A percentile compares a stretch with the other conserved stretches of the same genome.
phyloP scores from a whole-genome alignment of 2,888 invertebrate species.

The Drosophila bunnanda region DNA sequence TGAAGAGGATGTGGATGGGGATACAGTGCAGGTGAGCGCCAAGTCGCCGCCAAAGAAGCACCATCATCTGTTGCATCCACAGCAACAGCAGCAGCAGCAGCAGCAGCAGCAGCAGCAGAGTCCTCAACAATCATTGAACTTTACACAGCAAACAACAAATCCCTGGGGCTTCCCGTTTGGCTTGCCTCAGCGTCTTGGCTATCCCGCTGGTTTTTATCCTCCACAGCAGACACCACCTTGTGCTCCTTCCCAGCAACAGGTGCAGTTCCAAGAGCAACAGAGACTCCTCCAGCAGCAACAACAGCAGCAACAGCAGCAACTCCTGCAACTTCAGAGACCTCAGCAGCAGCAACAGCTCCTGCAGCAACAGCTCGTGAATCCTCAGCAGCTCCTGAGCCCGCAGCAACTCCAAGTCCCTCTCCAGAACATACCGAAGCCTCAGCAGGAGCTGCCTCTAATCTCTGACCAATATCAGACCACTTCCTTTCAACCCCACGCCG shows the following conservation, averaged over 20 bases:
- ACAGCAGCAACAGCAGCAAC: slow-evolving; percentile 33
- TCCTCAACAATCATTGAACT: slow-evolving; percentile 24
- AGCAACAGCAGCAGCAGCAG: slow-evolving; percentile 58
- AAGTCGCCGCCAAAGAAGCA: slow-evolving; percentile 61
- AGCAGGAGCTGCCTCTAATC: slow-evolving; percentile 60
- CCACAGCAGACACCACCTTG: slow-evolving; percentile 11
- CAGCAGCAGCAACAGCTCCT: slow-evolving; percentile 11
- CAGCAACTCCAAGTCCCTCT: slow-evolving; percentile 22
- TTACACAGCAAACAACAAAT: slow-evolving; percentile 39
- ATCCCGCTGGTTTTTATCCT: slow-evolving; percentile 30
- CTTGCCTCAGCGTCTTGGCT: slow-evolving; percentile 20
- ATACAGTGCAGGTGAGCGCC: slow-evolving; percentile 67
- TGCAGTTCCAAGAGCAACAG: slow-evolving; percentile 18
- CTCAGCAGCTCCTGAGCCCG: slow-evolving; percentile 22
- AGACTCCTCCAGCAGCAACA: slow-evolving; percentile 21
- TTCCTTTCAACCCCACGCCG: slow-evolving; percentile 55
- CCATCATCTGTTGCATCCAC: slow-evolving; percentile 42
- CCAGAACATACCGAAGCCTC: slow-evolving; percentile 30
- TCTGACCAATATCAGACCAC: slow-evolving; percentile 67
- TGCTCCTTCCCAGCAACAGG: slow-evolving; percentile 23
- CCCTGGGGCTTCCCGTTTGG: slow-evolving; percentile 1
- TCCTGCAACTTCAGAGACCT: slow-evolving; percentile 22
- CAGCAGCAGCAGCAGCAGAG: slow-evolving; percentile 4
- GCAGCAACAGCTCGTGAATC: slow-evolving; percentile 20
- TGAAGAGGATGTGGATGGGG: slow-evolving; percentile 61